Conservation (phyloP, 2,797 vertebrate genomes). For the Pelobates cultripes region DNA sequence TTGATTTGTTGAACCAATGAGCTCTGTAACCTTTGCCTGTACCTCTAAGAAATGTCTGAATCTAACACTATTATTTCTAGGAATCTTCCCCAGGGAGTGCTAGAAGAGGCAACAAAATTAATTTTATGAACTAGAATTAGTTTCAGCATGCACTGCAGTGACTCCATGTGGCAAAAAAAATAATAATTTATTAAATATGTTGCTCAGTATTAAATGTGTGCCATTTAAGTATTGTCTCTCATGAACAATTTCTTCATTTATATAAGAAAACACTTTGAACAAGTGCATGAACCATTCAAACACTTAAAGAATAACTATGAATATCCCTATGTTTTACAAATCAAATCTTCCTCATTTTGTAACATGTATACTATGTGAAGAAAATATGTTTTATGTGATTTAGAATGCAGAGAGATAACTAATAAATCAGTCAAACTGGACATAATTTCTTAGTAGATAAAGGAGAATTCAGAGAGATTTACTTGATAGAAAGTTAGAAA, state of each 20-base stretch:
- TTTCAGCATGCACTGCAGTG: constrained; percentile 49
- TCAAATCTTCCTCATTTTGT: neutral
- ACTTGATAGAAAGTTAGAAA: too few species aligned
- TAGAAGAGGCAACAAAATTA: constrained; percentile 40
- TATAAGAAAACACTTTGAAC: neutral
- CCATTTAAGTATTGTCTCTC: neutral
- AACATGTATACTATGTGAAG: neutral
- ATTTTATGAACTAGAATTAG: constrained; percentile 50
- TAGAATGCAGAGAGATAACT: neutral
- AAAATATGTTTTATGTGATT: neutral
- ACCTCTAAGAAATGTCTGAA: constrained; percentile 54
- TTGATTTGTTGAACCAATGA: constrained; percentile 33
- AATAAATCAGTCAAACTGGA: too few species aligned
- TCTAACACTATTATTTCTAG: constrained; percentile 47
- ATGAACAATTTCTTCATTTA: neutral
- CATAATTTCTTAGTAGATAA: too few species aligned
- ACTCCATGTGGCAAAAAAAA: constrained; percentile 27
- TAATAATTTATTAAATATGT: constrained; percentile 6
- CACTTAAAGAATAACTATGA: neutral
- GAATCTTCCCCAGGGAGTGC: constrained; percentile 56
- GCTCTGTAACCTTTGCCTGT: constrained; percentile 51
- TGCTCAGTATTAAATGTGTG: neutral
- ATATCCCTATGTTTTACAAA: neutral
- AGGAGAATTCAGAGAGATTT: too few species aligned
- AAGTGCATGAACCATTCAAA: neutral